phyloP scores from a whole-genome alignment of 2,113 vertebrate species.

The Misgurnus anguillicaudatus region DNA sequence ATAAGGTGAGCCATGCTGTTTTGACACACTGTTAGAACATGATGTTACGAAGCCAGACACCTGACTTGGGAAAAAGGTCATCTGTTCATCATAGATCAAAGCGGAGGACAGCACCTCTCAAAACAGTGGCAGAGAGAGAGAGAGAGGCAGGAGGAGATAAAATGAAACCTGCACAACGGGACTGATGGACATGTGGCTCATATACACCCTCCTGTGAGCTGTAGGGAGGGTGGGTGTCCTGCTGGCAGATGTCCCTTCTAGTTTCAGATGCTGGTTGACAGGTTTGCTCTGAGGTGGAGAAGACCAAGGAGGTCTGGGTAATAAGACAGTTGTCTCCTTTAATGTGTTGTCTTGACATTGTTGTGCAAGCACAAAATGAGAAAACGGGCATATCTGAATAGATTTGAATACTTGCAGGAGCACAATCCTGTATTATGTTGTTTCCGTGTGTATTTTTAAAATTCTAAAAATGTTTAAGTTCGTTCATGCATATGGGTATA shows the following conservation, averaged over 20 bases:
- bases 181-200: conserved; percentile 54
- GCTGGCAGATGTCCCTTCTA: conserved; percentile 54
- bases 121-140: conserved; percentile 42
- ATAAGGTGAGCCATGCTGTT: conserved; percentile 48
- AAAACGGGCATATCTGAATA: background rate
- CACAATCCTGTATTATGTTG: too few relatives aligned
- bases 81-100: conserved; percentile 55
- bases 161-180: conserved; percentile 40
- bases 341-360: conserved; percentile 11
- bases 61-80: conserved; percentile 55
- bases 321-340: conserved; percentile 27
- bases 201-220: conserved; percentile 53
- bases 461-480: too few relatives aligned
- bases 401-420: too few relatives aligned
- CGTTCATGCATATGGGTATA: background rate
- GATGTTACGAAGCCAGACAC: conserved; percentile 50
- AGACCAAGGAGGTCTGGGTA: conserved; percentile 28
- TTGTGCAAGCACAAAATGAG: background rate
- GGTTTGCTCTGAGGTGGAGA: conserved; percentile 15
- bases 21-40: conserved; percentile 47
- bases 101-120: conserved; percentile 49
- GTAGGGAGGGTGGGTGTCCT: conserved; percentile 48
- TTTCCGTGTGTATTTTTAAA: too few relatives aligned
- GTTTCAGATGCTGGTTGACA: conserved; percentile 50
- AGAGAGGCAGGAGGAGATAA: conserved; percentile 39